Percentiles rank a stretch among this genome's conserved stretches.
Evolutionary conservation across 1,140 invertebrate genomes (phyloP).

Genomic region (Rhyacophila brunnea): DNA sequence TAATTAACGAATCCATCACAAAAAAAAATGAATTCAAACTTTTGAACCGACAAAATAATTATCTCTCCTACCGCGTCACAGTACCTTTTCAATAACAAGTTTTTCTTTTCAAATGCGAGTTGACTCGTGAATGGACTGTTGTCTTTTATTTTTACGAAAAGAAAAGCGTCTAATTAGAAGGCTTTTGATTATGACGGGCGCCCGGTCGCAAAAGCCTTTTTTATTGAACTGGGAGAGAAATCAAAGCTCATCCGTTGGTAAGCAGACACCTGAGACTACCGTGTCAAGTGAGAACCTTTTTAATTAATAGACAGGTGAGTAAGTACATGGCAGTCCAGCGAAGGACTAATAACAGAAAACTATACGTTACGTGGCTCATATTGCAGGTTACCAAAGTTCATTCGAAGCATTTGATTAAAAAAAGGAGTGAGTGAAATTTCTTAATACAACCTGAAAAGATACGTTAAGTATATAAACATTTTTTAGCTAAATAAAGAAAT

Average conservation of each 20-base stretch:
- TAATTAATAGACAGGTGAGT: slow-evolving; percentile 27
- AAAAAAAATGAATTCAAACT: not conserved
- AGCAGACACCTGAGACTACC: not conserved
- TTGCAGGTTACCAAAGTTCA: no score
- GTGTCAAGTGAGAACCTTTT: slow-evolving; percentile 27
- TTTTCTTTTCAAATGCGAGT: not conserved
- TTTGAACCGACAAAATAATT: slow-evolving; percentile 4
- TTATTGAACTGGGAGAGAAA: slow-evolving; percentile 8
- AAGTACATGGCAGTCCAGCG: not conserved
- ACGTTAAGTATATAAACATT: no score
- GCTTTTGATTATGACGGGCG: slow-evolving; percentile 10
- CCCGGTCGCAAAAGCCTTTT: not conserved
- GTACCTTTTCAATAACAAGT: slow-evolving; percentile 12
- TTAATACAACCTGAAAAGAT: no score
- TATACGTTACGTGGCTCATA: no score
- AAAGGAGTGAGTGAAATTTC: no score
- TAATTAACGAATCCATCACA: no score
- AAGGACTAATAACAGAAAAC: no score
- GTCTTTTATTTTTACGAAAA: slow-evolving; percentile 19
- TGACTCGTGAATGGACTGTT: slow-evolving; percentile 12
- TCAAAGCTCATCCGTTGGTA: not conserved
- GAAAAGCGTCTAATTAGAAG: slow-evolving; percentile 28
- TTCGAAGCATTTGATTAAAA: no score
- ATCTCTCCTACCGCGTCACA: slow-evolving; percentile 4
- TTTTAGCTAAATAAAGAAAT: no score